phyloP scores from a whole-genome alignment of 2,888 invertebrate species.

The Tenthredo notha region DNA sequence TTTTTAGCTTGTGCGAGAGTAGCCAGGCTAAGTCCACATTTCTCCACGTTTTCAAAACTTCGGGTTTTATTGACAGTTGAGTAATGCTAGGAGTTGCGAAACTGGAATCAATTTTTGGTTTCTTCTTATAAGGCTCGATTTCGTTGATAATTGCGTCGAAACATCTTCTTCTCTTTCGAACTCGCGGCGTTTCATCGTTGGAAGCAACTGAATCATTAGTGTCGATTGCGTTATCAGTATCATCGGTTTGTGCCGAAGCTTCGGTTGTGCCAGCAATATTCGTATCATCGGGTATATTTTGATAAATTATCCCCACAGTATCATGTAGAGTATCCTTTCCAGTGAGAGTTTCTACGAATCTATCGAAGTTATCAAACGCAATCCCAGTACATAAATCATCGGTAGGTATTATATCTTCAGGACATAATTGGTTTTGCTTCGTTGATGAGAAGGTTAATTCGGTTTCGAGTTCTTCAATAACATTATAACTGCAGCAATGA shows the following conservation, averaged over 20 bases:
- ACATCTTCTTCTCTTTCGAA: constrained; percentile 2
- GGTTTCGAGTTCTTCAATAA: constrained; percentile 60
- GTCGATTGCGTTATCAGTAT: background rate
- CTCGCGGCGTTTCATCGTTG: background rate
- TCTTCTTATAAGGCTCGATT: constrained; percentile 8
- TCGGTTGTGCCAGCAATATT: constrained; percentile 34
- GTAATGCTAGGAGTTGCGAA: background rate
- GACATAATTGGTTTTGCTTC: constrained; percentile 57
- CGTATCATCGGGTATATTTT: constrained; percentile 52
- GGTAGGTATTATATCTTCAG: constrained; percentile 64
- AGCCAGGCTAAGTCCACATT: constrained; percentile 12
- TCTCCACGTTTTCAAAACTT: background rate
- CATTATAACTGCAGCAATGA: constrained; percentile 63
- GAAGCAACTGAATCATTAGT: background rate
- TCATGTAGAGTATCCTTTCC: constrained; percentile 60
- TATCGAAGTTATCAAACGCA: constrained; percentile 61
- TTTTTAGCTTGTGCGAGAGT: background rate
- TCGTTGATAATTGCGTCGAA: background rate
- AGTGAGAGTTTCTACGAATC: constrained; percentile 60
- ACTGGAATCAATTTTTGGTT: background rate
- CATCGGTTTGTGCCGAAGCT: constrained; percentile 5
- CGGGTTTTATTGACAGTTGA: background rate
- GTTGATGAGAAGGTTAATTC: background rate
- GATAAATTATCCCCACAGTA: constrained; percentile 56
- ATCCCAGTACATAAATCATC: constrained; percentile 64